phyloP scores from a whole-genome alignment of 2,797 vertebrate species.

The Notoglanidium macrostoma region DNA sequence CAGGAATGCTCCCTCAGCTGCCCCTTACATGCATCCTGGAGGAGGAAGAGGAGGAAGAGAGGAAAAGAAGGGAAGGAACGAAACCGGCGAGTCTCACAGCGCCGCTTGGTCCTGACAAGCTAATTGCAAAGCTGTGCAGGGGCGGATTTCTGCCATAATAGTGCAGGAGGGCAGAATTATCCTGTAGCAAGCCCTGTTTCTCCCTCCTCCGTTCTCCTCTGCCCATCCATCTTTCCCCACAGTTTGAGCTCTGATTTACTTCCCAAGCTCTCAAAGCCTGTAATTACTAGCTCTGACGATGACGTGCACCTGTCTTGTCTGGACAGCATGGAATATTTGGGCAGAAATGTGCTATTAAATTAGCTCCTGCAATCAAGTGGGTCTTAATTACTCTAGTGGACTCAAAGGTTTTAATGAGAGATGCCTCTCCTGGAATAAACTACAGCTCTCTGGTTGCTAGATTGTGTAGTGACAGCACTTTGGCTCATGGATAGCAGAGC shows the following conservation, averaged over 20 bases:
- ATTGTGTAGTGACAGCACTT: slow-evolving; percentile 55
- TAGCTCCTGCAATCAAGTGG: slow-evolving; percentile 43
- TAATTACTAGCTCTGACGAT: slow-evolving; percentile 55
- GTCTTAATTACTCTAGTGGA: slow-evolving; percentile 53
- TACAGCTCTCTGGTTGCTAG: slow-evolving; percentile 44
- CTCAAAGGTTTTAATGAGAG: slow-evolving; percentile 49
- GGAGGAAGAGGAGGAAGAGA: slow-evolving; percentile 30
- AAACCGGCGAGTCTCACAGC: slow-evolving; percentile 51
- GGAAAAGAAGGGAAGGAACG: slow-evolving; percentile 39
- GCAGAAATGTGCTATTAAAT: slow-evolving; percentile 46
- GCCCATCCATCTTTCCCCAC: slow-evolving; percentile 30
- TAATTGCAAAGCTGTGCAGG: slow-evolving; percentile 69
- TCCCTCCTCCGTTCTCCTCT: slow-evolving; percentile 41
- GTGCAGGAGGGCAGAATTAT: slow-evolving; percentile 57
- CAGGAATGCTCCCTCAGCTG: slow-evolving; percentile 40
- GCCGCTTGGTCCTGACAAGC: slow-evolving; percentile 56
- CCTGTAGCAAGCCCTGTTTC: slow-evolving; percentile 22
- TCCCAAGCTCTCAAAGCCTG: slow-evolving; percentile 42
- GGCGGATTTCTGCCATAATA: slow-evolving; percentile 62
- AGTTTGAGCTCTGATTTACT: slow-evolving; percentile 58
- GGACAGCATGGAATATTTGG: slow-evolving; percentile 28
- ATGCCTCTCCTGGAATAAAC: slow-evolving; percentile 36
- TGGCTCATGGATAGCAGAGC: slow-evolving; percentile 44
- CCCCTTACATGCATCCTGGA: slow-evolving; percentile 44
- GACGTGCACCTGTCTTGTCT: slow-evolving; percentile 56